Base-by-base conservation (phyloP, 2,888 invertebrate species). In the Oligia latruncula region DNA sequence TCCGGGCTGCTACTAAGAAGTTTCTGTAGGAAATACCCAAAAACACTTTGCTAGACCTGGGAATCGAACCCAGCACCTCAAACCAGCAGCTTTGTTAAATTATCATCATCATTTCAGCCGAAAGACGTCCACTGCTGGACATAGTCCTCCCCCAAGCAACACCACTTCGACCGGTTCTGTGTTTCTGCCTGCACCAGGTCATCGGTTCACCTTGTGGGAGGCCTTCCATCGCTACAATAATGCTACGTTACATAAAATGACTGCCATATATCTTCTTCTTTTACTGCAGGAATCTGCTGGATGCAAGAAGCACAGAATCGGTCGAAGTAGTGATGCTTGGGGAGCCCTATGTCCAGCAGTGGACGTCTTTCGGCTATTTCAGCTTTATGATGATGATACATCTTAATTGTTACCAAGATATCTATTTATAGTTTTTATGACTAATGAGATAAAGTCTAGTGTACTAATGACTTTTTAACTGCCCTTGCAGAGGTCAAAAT, bases 401-500 rank as follows among this genome's bases (percentile, higher is more conserved):
- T 9, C 23, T 29, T 77, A 52, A 64, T 43, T 43, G 6, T 20
- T 6, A 40, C 4, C 40, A 23, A 67, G n/a, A 60, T 40, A 40
- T 13, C 1, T 35, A 43, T 11, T 17, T 9, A 17, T 35, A 62
- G 52, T 55, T 80, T 40, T 62, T 80, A 23, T 23, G 2, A 71
- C 68, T 60, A 43, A 35, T n/a, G 46, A 64, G 35, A 60, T 60
- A 74, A 52, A 73, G 66, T 71, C 40, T 67, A 58, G 13, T 72
- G 4, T 40, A 43, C 40, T 78, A 81, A 84, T 66, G 81, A 73
- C 40, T 75, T 78, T 84, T 73, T 81, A 84, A 81, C 1, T 81
- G 70, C 77, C 84, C 81, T 81, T 81, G 81, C 2, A 60, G 72
- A 85, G 72, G 85, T 81, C 77, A 78, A 62, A 64, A 55, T 35